Conservation (phyloP, 35 echinoderm and acorn worm species). For the Strongylocentrotus purpuratus region DNA sequence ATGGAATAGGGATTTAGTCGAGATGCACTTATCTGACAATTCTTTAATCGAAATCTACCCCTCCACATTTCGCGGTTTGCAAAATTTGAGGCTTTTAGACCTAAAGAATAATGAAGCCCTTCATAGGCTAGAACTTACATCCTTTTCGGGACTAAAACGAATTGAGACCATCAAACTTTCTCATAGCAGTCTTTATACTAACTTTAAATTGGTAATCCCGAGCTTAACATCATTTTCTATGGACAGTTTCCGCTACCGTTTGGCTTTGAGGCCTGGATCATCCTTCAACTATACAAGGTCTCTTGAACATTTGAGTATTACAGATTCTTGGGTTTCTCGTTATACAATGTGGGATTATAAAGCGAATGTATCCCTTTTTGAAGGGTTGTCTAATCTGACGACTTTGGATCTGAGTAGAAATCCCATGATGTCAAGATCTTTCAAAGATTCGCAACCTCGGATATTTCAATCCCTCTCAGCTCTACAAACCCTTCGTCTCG, state of each 20-base stretch:
- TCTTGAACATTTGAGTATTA: not conserved
- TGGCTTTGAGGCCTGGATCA: not conserved
- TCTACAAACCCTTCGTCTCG: not conserved
- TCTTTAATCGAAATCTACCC: not conserved
- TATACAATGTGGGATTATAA: not conserved
- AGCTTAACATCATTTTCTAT: not conserved
- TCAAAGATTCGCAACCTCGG: not conserved
- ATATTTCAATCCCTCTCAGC: not conserved
- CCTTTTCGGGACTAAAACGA: not conserved
- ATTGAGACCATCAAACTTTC: not conserved
- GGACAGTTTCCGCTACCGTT: not conserved
- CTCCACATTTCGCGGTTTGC: not conserved
- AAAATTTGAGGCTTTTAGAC: not conserved
- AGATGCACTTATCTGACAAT: not conserved
- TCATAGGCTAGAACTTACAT: not conserved
- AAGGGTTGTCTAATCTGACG: not conserved
- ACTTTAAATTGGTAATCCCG: not conserved
- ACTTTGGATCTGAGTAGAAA: not conserved
- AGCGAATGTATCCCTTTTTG: not conserved
- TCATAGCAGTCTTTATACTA: not conserved
- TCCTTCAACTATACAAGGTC: not conserved
- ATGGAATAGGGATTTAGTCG: not conserved
- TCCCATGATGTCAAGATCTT: not conserved
- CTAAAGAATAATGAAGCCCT: not conserved
- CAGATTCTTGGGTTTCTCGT: not conserved